These are phyloP conservation scores for Alloplasta piceator DNA, from an alignment of 2,888 invertebrate species.

Conservation along the genomic window DNA sequence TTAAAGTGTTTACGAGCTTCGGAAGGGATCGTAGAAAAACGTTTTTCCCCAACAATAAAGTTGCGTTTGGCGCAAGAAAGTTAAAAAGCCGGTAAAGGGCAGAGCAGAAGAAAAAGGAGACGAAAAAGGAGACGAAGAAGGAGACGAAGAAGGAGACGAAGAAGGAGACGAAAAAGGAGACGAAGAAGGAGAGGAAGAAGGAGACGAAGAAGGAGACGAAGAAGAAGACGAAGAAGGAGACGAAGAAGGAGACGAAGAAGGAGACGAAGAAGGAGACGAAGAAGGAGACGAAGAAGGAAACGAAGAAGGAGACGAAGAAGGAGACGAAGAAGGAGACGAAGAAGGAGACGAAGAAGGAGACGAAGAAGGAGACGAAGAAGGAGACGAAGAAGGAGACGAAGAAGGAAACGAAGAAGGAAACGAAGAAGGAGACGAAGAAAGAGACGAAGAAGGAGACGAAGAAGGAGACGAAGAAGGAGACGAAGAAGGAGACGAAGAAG, in stretches of 20 bases:
- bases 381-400: constrained; percentile 47
- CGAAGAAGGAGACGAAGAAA: constrained; percentile 21
- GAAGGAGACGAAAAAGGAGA: constrained; percentile 31
- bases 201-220: constrained; percentile 48
- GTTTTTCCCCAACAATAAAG: constrained; percentile 38
- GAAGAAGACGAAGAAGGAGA: constrained; percentile 27
- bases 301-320: constrained; percentile 44
- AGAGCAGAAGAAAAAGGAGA: too few relatives aligned
- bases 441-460: constrained; percentile 49
- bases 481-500: constrained; percentile 54
- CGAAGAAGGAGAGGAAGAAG: constrained; percentile 45
- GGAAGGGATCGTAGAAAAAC: constrained; percentile 55
- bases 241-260: constrained; percentile 48
- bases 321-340: constrained; percentile 34
- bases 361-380: constrained; percentile 27
- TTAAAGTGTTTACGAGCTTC: constrained; percentile 69
- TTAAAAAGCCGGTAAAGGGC: constrained; percentile 11
- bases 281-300: constrained; percentile 15
- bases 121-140: constrained; percentile 18
- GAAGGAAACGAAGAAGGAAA: constrained; percentile 1
- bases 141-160: constrained; percentile 47
- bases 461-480: constrained; percentile 23
- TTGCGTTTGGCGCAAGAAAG: constrained; percentile 22
- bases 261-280: constrained; percentile 2
- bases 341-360: constrained; percentile 52